Percentiles rank a stretch among this genome's conserved stretches.
phyloP scores from a whole-genome alignment of 2,888 invertebrate genomes.

The Drosophila putrida region DNA sequence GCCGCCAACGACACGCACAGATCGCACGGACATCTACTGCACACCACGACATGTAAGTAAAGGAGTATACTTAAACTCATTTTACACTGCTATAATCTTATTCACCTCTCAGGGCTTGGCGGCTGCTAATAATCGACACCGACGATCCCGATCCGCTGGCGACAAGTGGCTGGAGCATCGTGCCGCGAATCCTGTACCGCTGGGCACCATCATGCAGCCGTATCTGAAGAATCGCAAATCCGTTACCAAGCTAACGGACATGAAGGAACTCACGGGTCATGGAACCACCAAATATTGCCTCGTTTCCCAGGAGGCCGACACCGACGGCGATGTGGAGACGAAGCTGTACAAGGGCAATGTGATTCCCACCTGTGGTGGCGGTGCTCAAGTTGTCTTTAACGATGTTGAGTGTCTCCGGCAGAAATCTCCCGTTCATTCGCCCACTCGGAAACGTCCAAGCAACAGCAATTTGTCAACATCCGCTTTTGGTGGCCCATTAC shows the following conservation, averaged over 20 bases:
- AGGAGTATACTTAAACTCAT: neutral
- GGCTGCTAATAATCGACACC: constrained; percentile 90
- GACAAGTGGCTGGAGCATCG: constrained; percentile 95
- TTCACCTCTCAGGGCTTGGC: constrained; percentile 87
- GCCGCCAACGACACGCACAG: constrained; percentile 69
- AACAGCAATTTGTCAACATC: constrained; percentile 67
- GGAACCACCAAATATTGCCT: constrained; percentile 95
- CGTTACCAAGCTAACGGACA: constrained; percentile 92
- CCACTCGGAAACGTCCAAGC: constrained; percentile 85
- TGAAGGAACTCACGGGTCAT: constrained; percentile 90
- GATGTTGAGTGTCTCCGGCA: constrained; percentile 96
- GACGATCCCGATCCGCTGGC: constrained; percentile 93
- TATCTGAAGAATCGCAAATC: constrained; percentile 93
- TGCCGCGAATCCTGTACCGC: constrained; percentile 91
- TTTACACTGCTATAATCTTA: too few species aligned
- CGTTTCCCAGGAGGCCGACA: constrained; percentile 96
- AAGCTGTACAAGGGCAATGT: constrained; percentile 97
- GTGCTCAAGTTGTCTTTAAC: constrained; percentile 97
- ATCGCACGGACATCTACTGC: constrained; percentile 76
- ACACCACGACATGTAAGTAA: constrained; percentile 71
- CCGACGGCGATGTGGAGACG: constrained; percentile 96
- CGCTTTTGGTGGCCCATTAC: constrained; percentile 60
- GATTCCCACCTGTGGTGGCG: constrained; percentile 96
- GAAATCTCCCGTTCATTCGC: constrained; percentile 89
- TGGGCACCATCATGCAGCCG: constrained; percentile 96